Base-by-base conservation (phyloP, 2,113 vertebrate genomes). In the Bufo bufo region DNA sequence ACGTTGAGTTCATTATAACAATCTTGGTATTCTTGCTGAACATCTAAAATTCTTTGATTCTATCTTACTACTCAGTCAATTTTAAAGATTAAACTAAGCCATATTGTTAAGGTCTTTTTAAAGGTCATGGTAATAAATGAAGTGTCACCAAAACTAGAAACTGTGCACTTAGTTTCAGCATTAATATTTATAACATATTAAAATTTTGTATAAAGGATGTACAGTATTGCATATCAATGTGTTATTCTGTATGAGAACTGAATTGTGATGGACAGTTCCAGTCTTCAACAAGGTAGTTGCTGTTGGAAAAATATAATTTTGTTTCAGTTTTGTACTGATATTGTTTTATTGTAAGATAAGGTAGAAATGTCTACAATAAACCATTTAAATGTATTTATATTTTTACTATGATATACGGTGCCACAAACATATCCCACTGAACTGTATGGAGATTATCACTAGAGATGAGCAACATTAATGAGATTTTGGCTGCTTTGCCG, bases 131-230 rank as follows among this genome's bases (percentile, higher is more conserved):
- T 84, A 69, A 84, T 84, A 84, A 84, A 84, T 84, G 82, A 84
- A 52, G 82, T 69, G 82, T 84, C 63, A 71, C 82, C 20, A 84
- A 52, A 69, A 84, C 82, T 33, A 84, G 82, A 71, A 47, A 33
- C 33, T 7, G 61, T 54, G 47, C 63, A 69, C 82, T 54, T 54
- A 84, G 63, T 69, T 52, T 19, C 19, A 1, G 47, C 82, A 84
- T 84, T 84, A 71, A 84, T 84, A 84, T 84, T 84, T 71, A 84
- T 84, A 71, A 71, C 13, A 84, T 84, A 84, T 84, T 84, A 54
- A 33, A 71, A 71, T 71, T 69, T 84, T 33, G 82, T 52, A 54
- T 65, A 84, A 54, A 71, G n/a, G n/a, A 52, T 84, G 63, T 49
- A 49, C 49, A 20, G 72, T 75, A 20, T 75, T 33, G 65, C 63